Conservation (phyloP, 2,888 invertebrate species). For the Halictus ligatus region DNA sequence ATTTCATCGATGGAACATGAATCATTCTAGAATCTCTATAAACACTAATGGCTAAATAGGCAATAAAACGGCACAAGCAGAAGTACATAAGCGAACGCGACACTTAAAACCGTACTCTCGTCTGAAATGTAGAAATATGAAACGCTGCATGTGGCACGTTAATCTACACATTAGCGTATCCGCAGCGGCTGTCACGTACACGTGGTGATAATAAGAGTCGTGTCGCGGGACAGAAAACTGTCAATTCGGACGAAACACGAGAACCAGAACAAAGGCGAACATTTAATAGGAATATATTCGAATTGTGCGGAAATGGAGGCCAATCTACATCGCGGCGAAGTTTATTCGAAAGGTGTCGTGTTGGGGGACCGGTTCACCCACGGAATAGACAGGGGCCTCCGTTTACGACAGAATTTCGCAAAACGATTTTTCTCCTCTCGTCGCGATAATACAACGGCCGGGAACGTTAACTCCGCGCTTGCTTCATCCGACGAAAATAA, state of each 20-base stretch:
- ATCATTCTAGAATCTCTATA: background rate
- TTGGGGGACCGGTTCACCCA: constrained; percentile 66
- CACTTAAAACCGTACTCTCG: background rate
- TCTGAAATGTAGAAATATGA: constrained; percentile 13
- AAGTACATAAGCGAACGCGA: background rate
- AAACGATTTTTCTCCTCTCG: constrained; percentile 41
- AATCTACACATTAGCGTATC: background rate
- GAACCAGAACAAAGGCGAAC: constrained; percentile 44
- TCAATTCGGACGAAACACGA: background rate
- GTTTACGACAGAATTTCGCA: constrained; percentile 63
- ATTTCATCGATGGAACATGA: background rate
- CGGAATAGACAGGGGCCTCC: constrained; percentile 36
- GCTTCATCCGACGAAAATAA: background rate
- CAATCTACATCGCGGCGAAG: constrained; percentile 37
- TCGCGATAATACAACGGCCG: constrained; percentile 12
- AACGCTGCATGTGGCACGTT: background rate
- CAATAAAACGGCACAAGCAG: background rate
- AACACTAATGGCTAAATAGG: background rate
- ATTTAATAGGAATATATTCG: constrained; percentile 42
- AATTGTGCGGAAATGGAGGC: constrained; percentile 50
- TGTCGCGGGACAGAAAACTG: background rate
- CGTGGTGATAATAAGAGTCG: constrained; percentile 5
- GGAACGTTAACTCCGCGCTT: constrained; percentile 1
- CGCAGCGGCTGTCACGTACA: constrained; percentile 8
- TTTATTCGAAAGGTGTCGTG: constrained; percentile 57